Base-by-base conservation (phyloP, 1,140 invertebrate species). In the Heliconius melpomene region DNA sequence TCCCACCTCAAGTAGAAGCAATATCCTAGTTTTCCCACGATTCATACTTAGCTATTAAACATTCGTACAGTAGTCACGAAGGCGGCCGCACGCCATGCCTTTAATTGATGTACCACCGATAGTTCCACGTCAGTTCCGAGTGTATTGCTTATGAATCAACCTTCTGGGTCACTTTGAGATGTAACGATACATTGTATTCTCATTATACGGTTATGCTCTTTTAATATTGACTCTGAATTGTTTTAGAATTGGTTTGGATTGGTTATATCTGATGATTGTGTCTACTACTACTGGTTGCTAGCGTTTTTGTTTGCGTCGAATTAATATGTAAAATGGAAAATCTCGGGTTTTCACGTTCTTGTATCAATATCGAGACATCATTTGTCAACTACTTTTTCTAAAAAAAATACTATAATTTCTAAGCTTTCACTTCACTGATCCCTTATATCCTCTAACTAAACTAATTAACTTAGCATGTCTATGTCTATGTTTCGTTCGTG, bases 41-140 rank as follows among this genome's bases (percentile, higher is more conserved):
- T 81, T 83, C 79, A 18, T 66, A 66, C 60, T 66, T n/a, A 77
- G 72, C 79, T 85, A 86, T 84, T 81, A 82, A 82, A 82, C 82
- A 84, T 77, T 77, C 72, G 82, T 77, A 80, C 84, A 86, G 78
- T 80, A 82, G 84, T 87, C 86, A 87, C 84, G 84, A 85, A 75
- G 82, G 80, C 57, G 74, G 52, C 74, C 73, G 38, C 73, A 77
- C 66, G 83, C 80, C 74, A 40, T 46, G 66, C 71, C 77, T 85
- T 87, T 85, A 85, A 87, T 87, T 87, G 86, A 87, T 87, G 80
- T 81, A 54, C 57, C 26, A 32, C 36, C 57, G 79, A 85, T 85
- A 82, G 66, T 82, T 82, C 77, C 70, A 79, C 81, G 77, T 79
- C 77, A 66, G 72, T 57, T 79, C 9, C 40, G 29, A 52, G 36